Base-by-base conservation (phyloP, 2,797 vertebrate genomes). In the Lagorchestes hirsutus region DNA sequence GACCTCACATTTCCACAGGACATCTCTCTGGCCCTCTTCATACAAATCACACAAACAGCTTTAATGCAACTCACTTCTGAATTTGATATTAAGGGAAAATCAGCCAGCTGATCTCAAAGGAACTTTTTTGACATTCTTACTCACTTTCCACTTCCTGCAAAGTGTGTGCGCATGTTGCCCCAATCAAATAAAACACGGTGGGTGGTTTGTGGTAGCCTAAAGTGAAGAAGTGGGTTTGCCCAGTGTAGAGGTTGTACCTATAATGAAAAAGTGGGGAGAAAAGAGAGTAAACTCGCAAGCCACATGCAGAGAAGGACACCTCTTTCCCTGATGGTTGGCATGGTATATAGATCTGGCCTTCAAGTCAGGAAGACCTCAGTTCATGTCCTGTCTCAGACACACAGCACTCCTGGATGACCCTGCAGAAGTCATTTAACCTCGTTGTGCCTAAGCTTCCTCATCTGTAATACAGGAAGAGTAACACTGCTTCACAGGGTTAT, bases 1-100 rank as follows among this genome's bases (percentile, higher is more conserved):
- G n/a, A 46, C 67, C 4, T 8, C 8, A 46, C n/a, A 82, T 46
- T 46, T 82, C 24, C n/a, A 46, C 3, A 82, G 8, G 18, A 82
- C 67, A 82, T 11, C 0, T 40, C 67, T 40, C 18, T 46, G 18
- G 18, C 67, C 18, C 18, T 82, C 67, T 24, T 82, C 67, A 46
- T 46, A 46, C 9, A 46, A 46, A 82, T 46, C 67, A 82, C 18
- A 82, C 24, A 40, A 82, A 10, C n/a, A 46, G 46, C n/a, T 82
- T 24, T 22, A 90, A 93, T 82, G 58, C n/a, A 91, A 74, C 93
- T 97, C 93, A 95, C 96, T 97, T 95, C 96, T 58, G 90, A 95
- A 82, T 14, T 67, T 54, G 57, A 93, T 96, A 97, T 96, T 97
- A 93, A 97, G 62, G 97, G 96, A 62, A 94, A 5, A 0, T 94